phyloP scores from a whole-genome alignment of 2,797 vertebrate genomes.

The Tragopan temminckii region DNA sequence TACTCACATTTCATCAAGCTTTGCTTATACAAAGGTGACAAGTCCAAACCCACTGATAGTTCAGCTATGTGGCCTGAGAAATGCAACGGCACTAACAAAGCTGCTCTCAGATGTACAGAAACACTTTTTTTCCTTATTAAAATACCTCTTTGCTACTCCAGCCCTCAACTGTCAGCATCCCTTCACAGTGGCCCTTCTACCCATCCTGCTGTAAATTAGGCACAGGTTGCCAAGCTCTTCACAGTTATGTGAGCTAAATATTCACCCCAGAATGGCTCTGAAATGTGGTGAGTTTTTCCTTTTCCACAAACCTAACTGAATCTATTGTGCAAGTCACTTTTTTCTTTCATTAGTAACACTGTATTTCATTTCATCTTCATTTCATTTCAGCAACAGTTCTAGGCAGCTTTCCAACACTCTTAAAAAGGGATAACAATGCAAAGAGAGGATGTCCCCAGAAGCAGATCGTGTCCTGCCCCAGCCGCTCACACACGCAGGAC shows the following conservation, averaged over 20 bases:
- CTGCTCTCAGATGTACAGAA: conserved; percentile 25
- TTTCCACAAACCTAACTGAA: conserved; percentile 24
- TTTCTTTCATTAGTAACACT: conserved; percentile 50
- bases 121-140: conserved; percentile 45
- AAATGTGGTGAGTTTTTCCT: neutral
- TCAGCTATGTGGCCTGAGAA: conserved; percentile 63
- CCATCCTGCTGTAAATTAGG: conserved; percentile 30
- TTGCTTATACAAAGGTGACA: conserved; percentile 67
- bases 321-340: neutral
- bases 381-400: neutral
- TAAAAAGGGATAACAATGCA: conserved; percentile 47
- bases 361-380: conserved; percentile 19
- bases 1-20: conserved; percentile 68
- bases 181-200: conserved; percentile 11
- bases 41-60: conserved; percentile 72
- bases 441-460: neutral
- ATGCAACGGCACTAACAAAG: conserved; percentile 21
- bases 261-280: neutral
- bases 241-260: conserved; percentile 19
- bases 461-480: conserved; percentile 2
- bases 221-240: neutral
- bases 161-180: conserved; percentile 42
- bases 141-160: conserved; percentile 9
- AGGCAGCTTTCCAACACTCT: conserved; percentile 21
- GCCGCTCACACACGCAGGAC: conserved; percentile 12